Evolutionary conservation across 1,140 invertebrate genomes (phyloP), one percentile per base, ranked within the genome.

Genomic region (Plutomurus gul): DNA sequence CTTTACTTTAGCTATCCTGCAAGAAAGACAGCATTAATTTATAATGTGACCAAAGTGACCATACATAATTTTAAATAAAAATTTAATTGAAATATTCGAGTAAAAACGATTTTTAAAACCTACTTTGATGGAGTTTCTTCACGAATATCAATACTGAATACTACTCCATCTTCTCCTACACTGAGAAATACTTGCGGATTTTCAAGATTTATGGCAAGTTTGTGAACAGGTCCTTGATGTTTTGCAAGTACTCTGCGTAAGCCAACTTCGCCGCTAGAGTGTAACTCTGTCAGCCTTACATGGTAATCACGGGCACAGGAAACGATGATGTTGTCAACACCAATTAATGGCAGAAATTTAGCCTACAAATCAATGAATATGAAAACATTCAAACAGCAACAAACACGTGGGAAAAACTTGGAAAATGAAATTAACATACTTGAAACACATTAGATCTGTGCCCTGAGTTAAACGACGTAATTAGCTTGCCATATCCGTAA

Each of bases 371-470:
- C 3, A 30, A 30, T 18, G 3, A 56, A 27, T 1, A 18, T n/a
- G n/a, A n/a, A n/a, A n/a, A n/a, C n/a, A n/a, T n/a, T n/a, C n/a
- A n/a, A n/a, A n/a, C n/a, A n/a, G n/a, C n/a, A n/a, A n/a, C n/a
- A n/a, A n/a, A n/a, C n/a, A n/a, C n/a, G n/a, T n/a, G n/a, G n/a
- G n/a, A n/a, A n/a, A 20, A 71, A 71, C 27, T 71, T 71, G 65
- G 11, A 71, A 5, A 20, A 10, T 6, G 33, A 18, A 25, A 70
- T 25, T 37, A 72, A 16, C 10, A 75, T 90, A 96, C 89, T 91
- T 97, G 95, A 87, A 97, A 97, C 20, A 98, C 92, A 87, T 98
- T 98, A 37, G 91, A 90, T 56, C 89, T 89, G 86, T 98, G 96
- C 3, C 94, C 93, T 56, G 92, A 94, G 77, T 92, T 89, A 83